phyloP scores from a whole-genome alignment of 2,888 invertebrate genomes.

The Epinotia ramella region DNA sequence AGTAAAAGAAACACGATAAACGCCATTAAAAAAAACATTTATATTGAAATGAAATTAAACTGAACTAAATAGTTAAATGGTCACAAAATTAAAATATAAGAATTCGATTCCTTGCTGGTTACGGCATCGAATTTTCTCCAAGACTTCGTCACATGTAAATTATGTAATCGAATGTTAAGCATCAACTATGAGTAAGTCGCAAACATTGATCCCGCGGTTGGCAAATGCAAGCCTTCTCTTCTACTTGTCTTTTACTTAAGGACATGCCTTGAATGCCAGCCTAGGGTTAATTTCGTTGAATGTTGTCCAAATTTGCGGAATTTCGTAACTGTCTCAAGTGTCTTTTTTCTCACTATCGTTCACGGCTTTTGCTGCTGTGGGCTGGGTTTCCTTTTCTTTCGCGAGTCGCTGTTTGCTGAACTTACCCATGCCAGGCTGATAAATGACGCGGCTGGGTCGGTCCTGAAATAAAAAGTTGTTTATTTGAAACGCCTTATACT shows the following conservation, averaged over 20 bases:
- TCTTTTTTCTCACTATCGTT: constrained; percentile 82
- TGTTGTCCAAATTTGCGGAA: constrained; percentile 79
- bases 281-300: constrained; percentile 79
- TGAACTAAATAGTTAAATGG: constrained; percentile 67
- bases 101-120: constrained; percentile 70
- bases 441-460: constrained; percentile 95
- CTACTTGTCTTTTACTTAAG: constrained; percentile 64
- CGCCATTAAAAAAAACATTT: constrained; percentile 68
- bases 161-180: constrained; percentile 68
- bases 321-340: constrained; percentile 72
- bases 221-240: constrained; percentile 72
- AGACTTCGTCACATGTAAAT: constrained; percentile 67
- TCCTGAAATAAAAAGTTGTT: constrained; percentile 82
- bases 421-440: constrained; percentile 95
- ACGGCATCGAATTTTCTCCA: constrained; percentile 63
- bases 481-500: no score
- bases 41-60: constrained; percentile 82
- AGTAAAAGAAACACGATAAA: constrained; percentile 48
- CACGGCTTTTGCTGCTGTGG: constrained; percentile 64
- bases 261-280: constrained; percentile 77
- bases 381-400: constrained; percentile 75
- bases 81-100: constrained; percentile 77
- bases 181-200: constrained; percentile 69
- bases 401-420: constrained; percentile 88
- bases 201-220: constrained; percentile 74